Base-by-base conservation (phyloP, 2,797 vertebrate species). In the Nannoperca australis region DNA sequence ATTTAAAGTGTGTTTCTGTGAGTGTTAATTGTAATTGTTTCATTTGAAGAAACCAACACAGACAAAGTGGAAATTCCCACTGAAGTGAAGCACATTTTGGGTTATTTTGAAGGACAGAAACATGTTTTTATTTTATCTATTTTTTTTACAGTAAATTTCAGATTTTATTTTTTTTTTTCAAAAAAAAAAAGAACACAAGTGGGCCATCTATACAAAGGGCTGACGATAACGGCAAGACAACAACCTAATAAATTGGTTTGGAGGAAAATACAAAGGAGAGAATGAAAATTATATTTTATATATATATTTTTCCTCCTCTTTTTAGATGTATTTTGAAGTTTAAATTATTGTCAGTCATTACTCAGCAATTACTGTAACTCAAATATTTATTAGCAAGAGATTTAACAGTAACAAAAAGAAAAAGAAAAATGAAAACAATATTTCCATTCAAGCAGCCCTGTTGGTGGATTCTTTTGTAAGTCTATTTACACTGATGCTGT, bases 171-270 rank as follows among this genome's bases (percentile, higher is more conserved):
- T 27, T 27, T 27, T 27, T 27, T 27, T 27, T n/a, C n/a, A n/a
- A n/a, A n/a, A n/a, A n/a, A n/a, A n/a, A n/a, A n/a, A n/a, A n/a
- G 85, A 87, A 91, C 81, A 90, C 85, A 90, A 87, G 79, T 73
- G 73, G 85, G 74, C 85, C 82, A 75, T 87, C 81, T 56, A 71
- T 80, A 86, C 78, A 88, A 81, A 82, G 65, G 88, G 72, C 70
- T 79, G 53, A 73, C 32, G 77, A 84, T 87, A 88, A 89, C 86
- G 81, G 85, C 78, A 63, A 85, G 85, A 88, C 81, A 90, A 88
- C 88, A 85, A 87, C 70, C 76, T 55, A 75, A 87, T 88, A 86
- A 84, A 87, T 82, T 89, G 85, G 91, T 78, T 86, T 77, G 81
- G 77, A 85, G 73, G 59, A 80, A 87, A 90, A 89, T 76, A 90